phyloP scores from a whole-genome alignment of 2,113 vertebrate genomes.

The Melanostigma gelatinosum region DNA sequence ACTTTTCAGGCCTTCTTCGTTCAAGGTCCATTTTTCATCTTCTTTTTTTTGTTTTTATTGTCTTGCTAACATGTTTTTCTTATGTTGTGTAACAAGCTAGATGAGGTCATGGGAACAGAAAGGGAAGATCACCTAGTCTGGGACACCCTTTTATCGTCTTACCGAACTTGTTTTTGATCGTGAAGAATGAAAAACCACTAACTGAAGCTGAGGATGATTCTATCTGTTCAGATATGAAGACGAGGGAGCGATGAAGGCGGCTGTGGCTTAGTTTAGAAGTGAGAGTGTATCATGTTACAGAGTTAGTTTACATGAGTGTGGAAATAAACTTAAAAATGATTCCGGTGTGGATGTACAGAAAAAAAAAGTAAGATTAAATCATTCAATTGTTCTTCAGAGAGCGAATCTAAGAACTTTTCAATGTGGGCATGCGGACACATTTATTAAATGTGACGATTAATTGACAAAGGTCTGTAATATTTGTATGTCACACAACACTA shows the following conservation, averaged over 20 bases:
- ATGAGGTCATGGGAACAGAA: conserved; percentile 43
- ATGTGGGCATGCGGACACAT: conserved; percentile 81
- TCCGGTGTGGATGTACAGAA: conserved; percentile 68
- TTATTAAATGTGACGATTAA: conserved; percentile 77
- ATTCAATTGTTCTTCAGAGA: conserved; percentile 75
- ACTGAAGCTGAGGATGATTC: conserved; percentile 59
- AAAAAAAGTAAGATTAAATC: conserved; percentile 61
- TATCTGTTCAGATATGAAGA: conserved; percentile 62
- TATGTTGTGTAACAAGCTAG: conserved; percentile 51
- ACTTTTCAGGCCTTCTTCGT: conserved; percentile 59
- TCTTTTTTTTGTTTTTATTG: conserved; percentile 30
- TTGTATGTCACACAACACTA: conserved; percentile 67
- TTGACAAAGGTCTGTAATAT: conserved; percentile 76
- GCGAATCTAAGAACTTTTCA: conserved; percentile 70
- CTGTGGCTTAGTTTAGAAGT: conserved; percentile 60
- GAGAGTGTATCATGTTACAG: conserved; percentile 66
- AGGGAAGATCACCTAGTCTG: conserved; percentile 53
- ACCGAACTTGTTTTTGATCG: conserved; percentile 24
- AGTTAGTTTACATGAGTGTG: conserved; percentile 71
- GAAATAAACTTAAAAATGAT: conserved; percentile 72
- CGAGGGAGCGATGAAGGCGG: conserved; percentile 53
- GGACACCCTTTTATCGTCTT: conserved; percentile 49
- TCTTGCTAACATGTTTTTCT: conserved; percentile 66
- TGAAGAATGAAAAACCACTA: conserved; percentile 77
- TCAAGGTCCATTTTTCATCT: conserved; percentile 42